Evolutionary conservation across 2,113 vertebrate genomes (phyloP).

Genomic region (Nibea albiflora): DNA sequence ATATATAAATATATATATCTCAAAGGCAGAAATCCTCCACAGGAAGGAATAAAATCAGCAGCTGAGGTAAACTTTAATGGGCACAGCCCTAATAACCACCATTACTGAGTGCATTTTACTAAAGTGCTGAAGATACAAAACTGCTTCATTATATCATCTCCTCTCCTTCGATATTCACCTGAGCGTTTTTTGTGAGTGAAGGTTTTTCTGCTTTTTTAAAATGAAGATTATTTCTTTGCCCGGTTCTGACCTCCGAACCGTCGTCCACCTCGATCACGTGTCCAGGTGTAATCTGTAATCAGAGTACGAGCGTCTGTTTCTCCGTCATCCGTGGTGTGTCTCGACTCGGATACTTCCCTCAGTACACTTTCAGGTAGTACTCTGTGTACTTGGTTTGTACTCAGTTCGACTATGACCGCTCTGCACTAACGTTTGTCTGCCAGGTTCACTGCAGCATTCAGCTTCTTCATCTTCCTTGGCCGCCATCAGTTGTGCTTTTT

Average conservation of each 20-base stretch:
- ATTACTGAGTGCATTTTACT: slow-evolving; percentile 27
- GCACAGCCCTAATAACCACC: slow-evolving; percentile 15
- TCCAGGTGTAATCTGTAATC: not conserved
- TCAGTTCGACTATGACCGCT: too few relatives aligned
- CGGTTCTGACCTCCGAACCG: slow-evolving; percentile 32
- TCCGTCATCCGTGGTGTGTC: not conserved
- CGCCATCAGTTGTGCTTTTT: too few relatives aligned
- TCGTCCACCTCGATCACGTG: slow-evolving; percentile 6
- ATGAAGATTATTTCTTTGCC: slow-evolving; percentile 51
- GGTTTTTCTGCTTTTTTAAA: slow-evolving; percentile 14
- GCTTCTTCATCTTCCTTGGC: too few relatives aligned
- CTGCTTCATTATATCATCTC: slow-evolving; percentile 5
- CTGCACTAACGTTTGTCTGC: too few relatives aligned
- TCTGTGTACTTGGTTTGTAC: too few relatives aligned
- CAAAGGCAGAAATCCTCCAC: not conserved
- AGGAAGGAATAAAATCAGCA: not conserved
- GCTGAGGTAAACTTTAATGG: slow-evolving; percentile 37
- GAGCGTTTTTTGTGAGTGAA: not conserved
- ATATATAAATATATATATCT: not conserved
- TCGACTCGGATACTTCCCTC: too few relatives aligned
- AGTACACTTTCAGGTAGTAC: too few relatives aligned
- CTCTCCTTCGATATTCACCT: slow-evolving; percentile 10
- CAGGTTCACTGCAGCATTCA: too few relatives aligned
- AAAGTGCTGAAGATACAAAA: slow-evolving; percentile 28
- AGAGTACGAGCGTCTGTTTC: not conserved